These are phyloP conservation scores for Megaceryle torquata DNA, from an alignment of 2,113 vertebrate genomes.

Conservation along the genomic window DNA sequence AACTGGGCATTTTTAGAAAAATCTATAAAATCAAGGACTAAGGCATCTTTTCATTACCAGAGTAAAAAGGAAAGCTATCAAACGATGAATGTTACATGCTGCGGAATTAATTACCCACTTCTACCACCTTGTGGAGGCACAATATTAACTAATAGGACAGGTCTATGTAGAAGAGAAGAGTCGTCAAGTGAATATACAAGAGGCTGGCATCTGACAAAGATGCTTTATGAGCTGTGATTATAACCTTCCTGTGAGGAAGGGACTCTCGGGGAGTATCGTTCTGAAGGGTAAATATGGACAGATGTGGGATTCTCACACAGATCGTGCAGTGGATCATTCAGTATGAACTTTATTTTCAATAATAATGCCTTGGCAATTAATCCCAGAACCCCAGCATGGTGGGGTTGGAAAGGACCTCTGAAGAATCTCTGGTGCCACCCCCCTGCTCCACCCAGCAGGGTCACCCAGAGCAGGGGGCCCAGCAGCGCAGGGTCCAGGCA, in stretches of 20 bases:
- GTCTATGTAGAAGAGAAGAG: background rate
- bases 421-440: too few relatives aligned
- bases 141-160: background rate
- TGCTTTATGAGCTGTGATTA: background rate
- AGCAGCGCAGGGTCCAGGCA: too few relatives aligned
- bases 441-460: background rate
- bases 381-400: background rate
- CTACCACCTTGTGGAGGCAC: constrained; percentile 61
- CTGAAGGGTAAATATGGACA: background rate
- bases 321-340: background rate
- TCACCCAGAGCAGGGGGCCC: background rate
- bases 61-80: background rate
- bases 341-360: background rate
- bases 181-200: background rate
- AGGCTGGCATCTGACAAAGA: background rate
- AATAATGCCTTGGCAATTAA: background rate
- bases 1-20: background rate
- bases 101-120: constrained; percentile 58
- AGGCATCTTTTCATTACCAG: background rate
- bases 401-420: background rate
- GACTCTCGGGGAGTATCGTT: background rate
- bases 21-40: background rate
- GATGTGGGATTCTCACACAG: background rate
- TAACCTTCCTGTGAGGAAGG: background rate
- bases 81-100: background rate